A percentile compares a stretch with the other conserved stretches of the same genome.
Evolutionary conservation across 2,888 invertebrate genomes (phyloP).

Genomic region (Parnassius glacialis): DNA sequence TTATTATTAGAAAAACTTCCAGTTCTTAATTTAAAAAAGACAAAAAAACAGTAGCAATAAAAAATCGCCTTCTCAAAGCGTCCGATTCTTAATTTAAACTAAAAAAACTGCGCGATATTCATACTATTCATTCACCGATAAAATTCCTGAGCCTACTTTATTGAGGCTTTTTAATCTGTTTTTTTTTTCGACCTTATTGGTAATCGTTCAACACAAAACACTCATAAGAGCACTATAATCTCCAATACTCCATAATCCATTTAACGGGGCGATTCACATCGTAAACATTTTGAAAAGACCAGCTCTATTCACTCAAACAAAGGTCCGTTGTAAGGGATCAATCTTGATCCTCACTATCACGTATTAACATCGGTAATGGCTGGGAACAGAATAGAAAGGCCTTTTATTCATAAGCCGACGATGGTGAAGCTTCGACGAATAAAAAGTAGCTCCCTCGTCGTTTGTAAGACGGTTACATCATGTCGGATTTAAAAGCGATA

Average conservation of each 20-base stretch:
- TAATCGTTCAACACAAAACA: slow-evolving; percentile 11
- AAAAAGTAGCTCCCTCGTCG: slow-evolving; percentile 23
- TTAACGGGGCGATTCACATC: slow-evolving; percentile 33
- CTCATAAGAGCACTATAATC: slow-evolving; percentile 21
- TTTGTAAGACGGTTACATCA: slow-evolving; percentile 17
- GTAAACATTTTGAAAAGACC: slow-evolving; percentile 34
- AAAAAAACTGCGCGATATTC: no score
- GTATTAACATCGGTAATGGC: slow-evolving; percentile 72
- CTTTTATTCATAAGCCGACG: slow-evolving; percentile 57
- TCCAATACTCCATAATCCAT: slow-evolving; percentile 32
- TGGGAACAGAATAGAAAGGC: slow-evolving; percentile 54
- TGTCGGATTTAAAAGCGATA: slow-evolving; percentile 16
- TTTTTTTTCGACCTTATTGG: no score
- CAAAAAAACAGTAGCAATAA: no score
- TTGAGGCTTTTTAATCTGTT: no score
- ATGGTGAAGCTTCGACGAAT: slow-evolving; percentile 53
- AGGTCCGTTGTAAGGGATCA: slow-evolving; percentile 46
- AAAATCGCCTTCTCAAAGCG: no score
- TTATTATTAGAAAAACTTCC: no score
- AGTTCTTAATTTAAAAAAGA: no score
- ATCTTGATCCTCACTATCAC: slow-evolving; percentile 63
- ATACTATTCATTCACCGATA: no score
- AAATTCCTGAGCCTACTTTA: no score
- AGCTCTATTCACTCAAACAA: slow-evolving; percentile 36
- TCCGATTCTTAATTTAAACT: no score